phyloP scores from a whole-genome alignment of 2,888 invertebrate species.

The Diloba caeruleocephala region DNA sequence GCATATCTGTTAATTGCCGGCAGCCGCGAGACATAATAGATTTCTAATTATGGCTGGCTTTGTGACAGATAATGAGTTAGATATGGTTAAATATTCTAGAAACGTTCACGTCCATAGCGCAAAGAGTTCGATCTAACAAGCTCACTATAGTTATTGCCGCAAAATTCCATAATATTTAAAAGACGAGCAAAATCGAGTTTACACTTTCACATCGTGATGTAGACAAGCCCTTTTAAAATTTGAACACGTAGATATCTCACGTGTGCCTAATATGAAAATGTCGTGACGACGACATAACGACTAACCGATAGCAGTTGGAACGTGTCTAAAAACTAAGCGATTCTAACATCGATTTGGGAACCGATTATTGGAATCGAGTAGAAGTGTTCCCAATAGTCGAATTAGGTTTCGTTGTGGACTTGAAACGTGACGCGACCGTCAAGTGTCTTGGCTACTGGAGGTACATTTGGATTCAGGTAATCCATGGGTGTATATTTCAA shows the following conservation, averaged over 20 bases:
- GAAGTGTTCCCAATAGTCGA: conserved; percentile 30
- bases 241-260: conserved; percentile 13
- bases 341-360: conserved; percentile 33
- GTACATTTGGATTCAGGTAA: conserved; percentile 6
- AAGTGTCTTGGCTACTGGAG: conserved; percentile 16
- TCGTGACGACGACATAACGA: neutral
- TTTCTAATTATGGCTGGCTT: too few relatives aligned
- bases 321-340: conserved; percentile 16
- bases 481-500: neutral
- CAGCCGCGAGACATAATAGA: too few relatives aligned
- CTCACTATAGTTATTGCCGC: too few relatives aligned
- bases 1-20: too few relatives aligned
- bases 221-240: conserved; percentile 8
- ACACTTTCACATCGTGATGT: neutral
- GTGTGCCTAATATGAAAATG: conserved; percentile 21
- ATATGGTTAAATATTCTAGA: too few relatives aligned
- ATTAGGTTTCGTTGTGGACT: conserved; percentile 31
- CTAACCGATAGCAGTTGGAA: conserved; percentile 4
- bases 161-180: too few relatives aligned
- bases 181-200: neutral
- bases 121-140: too few relatives aligned
- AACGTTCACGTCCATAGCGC: too few relatives aligned
- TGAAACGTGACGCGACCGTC: conserved; percentile 19
- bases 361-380: conserved; percentile 40
- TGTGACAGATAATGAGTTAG: too few relatives aligned